Conservation (phyloP, 2,888 invertebrate genomes). For the Pedicia rivosa region DNA sequence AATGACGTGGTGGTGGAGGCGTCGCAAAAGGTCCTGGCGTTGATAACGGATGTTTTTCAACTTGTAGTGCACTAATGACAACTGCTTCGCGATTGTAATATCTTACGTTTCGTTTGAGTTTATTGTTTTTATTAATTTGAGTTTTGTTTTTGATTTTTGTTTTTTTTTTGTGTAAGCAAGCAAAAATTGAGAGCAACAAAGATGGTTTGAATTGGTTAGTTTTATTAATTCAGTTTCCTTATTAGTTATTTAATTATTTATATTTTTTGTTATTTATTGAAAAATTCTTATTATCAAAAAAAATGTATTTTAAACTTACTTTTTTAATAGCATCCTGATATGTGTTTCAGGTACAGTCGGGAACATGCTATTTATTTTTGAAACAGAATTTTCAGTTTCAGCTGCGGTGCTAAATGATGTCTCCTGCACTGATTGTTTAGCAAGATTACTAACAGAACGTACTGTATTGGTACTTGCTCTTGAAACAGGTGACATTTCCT, state of each 20-base stretch:
- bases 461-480: slow-evolving; percentile 17
- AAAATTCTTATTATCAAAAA: neutral
- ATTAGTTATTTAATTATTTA: neutral
- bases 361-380: slow-evolving; percentile 74
- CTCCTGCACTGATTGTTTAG: slow-evolving; percentile 34
- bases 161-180: slow-evolving; percentile 2
- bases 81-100: slow-evolving; percentile 87
- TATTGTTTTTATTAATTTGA: slow-evolving; percentile 1
- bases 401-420: slow-evolving; percentile 37
- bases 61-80: slow-evolving; percentile 83
- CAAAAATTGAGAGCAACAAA: no score
- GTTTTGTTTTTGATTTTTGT: neutral
- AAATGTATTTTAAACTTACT: slow-evolving; percentile 43
- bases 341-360: slow-evolving; percentile 82
- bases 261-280: neutral
- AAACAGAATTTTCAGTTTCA: slow-evolving; percentile 57
- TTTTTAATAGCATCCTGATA: slow-evolving; percentile 69
- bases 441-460: slow-evolving; percentile 21
- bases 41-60: slow-evolving; percentile 79
- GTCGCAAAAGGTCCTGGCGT: slow-evolving; percentile 71
- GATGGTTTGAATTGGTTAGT: no score
- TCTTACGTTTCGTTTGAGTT: slow-evolving; percentile 33
- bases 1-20: slow-evolving; percentile 44
- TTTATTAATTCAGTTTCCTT: no score
- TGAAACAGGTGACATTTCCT: slow-evolving; percentile 31